A percentile compares a stretch with the other conserved stretches of the same genome.
Conservation (phyloP, 2,888 invertebrate species). For the Hypomecis atomaria region DNA sequence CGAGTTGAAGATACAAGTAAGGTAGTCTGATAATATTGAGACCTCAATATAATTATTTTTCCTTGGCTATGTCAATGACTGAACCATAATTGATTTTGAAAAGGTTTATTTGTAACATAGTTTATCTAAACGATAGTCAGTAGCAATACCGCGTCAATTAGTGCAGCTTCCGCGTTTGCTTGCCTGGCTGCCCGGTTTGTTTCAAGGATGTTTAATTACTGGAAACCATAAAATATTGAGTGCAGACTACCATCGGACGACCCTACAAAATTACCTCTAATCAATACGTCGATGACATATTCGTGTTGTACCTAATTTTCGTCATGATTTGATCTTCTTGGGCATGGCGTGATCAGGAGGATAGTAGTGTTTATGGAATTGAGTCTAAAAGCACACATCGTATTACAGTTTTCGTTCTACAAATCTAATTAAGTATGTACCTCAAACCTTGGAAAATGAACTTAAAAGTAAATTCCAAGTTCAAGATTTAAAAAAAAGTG, state of each 20-base stretch:
- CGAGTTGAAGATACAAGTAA: background rate
- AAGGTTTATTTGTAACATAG: background rate
- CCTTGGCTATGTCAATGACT: background rate
- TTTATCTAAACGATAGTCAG: background rate
- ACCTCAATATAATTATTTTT: slow-evolving; percentile 1
- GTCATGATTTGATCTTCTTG: slow-evolving; percentile 4
- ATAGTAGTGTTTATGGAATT: background rate
- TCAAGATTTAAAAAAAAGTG: no score
- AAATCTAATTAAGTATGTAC: background rate
- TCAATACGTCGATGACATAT: slow-evolving; percentile 3
- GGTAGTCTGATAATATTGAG: background rate
- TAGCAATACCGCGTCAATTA: background rate
- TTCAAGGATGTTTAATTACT: slow-evolving; percentile 1
- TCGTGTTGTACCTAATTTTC: slow-evolving; percentile 2
- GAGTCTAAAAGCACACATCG: slow-evolving; percentile 11
- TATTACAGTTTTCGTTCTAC: slow-evolving; percentile 1
- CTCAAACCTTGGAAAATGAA: background rate
- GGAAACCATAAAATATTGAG: slow-evolving; percentile 7
- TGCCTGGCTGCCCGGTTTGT: background rate
- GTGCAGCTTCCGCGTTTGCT: background rate
- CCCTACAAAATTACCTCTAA: slow-evolving; percentile 1
- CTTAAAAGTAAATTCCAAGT: background rate
- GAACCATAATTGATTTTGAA: background rate
- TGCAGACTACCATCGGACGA: slow-evolving; percentile 15
- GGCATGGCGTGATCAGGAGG: background rate